These are phyloP conservation scores for Epizoanthus scotinus DNA, from an alignment of 92 coral and sea anemone species.

Conservation along the genomic window DNA sequence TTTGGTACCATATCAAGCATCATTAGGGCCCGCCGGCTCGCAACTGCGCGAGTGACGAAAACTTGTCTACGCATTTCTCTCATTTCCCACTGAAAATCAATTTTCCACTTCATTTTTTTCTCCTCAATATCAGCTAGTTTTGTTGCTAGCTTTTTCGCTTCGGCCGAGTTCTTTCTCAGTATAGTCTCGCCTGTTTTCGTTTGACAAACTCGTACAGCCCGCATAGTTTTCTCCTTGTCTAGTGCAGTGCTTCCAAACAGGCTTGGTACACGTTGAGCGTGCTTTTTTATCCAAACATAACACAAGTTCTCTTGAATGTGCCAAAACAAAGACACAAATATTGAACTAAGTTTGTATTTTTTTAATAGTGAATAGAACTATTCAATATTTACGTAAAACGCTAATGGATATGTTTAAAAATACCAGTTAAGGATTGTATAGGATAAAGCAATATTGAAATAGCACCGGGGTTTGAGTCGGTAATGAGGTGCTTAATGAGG, in stretches of 20 bases:
- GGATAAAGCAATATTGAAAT: too few species aligned
- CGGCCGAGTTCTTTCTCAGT: neutral
- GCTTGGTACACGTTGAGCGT: too few species aligned
- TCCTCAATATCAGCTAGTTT: conserved; percentile 33
- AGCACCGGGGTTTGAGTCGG: too few species aligned
- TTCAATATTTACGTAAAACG: too few species aligned
- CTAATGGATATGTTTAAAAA: too few species aligned
- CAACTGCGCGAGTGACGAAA: conserved; percentile 11
- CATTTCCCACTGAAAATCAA: conserved; percentile 11
- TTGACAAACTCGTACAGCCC: neutral
- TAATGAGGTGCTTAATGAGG: too few species aligned
- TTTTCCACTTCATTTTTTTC: conserved; percentile 24
- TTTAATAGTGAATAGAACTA: too few species aligned
- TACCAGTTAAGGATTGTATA: too few species aligned
- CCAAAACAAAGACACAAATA: too few species aligned
- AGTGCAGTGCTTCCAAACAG: too few species aligned
- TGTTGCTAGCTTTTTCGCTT: conserved; percentile 6
- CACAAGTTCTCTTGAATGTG: too few species aligned
- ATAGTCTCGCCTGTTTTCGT: neutral
- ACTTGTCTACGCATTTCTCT: conserved; percentile 20
- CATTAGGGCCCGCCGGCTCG: neutral
- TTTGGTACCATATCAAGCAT: neutral
- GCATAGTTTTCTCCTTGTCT: neutral
- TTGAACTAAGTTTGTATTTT: too few species aligned
- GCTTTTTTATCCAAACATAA: neutral